Conservation (phyloP, 2,797 vertebrate genomes). For the Dromococcyx pavoninus region DNA sequence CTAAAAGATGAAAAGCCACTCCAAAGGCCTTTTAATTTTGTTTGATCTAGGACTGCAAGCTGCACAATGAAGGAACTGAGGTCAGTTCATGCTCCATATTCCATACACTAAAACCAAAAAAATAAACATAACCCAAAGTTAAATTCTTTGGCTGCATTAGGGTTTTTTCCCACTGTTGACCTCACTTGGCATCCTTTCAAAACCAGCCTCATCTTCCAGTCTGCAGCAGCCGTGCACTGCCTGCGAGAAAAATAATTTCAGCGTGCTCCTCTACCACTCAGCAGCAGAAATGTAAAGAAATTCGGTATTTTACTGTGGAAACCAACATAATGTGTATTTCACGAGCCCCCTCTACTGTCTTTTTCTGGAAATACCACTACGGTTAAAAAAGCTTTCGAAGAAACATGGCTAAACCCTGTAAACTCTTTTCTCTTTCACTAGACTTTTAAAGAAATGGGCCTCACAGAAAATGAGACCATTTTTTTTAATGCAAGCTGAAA, state of each 20-base stretch:
- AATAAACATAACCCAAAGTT: not conserved
- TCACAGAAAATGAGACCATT: not conserved
- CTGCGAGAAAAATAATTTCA: not conserved
- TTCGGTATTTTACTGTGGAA: not conserved
- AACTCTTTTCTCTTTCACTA: not conserved
- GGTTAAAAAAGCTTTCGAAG: not conserved
- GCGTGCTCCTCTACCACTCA: not conserved
- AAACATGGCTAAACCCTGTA: fast-evolving
- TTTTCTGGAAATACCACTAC: not conserved
- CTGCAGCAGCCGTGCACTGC: too few relatives aligned
- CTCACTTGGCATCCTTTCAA: not conserved
- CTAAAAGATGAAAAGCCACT: not conserved
- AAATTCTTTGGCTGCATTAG: not conserved
- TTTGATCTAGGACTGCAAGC: not conserved
- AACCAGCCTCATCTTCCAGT: not conserved
- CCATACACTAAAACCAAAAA: not conserved
- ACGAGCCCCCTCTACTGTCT: conserved; percentile 44
- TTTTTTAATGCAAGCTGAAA: not conserved
- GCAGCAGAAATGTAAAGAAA: not conserved
- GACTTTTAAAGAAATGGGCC: not conserved
- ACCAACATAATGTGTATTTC: not conserved
- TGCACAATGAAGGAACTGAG: not conserved
- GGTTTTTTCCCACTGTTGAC: not conserved
- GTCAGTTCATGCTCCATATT: not conserved
- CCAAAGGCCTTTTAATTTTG: not conserved